Evolutionary conservation across 2,797 vertebrate species (phyloP).

Genomic region (Glyptemys insculpta): DNA sequence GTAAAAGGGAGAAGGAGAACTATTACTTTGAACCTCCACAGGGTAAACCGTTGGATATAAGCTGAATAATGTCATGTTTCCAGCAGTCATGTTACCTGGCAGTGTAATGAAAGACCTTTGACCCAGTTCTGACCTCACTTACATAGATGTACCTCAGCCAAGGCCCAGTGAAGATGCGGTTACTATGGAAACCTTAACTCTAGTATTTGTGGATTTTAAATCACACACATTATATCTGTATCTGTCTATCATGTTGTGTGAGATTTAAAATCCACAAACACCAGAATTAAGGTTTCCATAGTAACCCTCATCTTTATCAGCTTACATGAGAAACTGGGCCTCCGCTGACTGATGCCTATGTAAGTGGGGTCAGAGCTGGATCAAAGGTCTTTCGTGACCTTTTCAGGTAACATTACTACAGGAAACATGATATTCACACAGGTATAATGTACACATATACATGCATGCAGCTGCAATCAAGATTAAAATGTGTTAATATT

Average conservation of each 20-base stretch:
- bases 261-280: background rate
- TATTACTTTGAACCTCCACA: background rate
- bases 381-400: background rate
- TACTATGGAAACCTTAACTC: slow-evolving; percentile 76
- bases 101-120: slow-evolving; percentile 48
- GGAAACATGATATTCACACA: background rate
- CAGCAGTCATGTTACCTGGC: slow-evolving; percentile 37
- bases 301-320: background rate
- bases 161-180: slow-evolving; percentile 65
- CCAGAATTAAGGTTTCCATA: background rate
- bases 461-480: background rate
- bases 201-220: slow-evolving; percentile 51
- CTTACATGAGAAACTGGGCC: background rate
- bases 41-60: background rate
- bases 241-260: background rate
- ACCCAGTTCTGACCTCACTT: slow-evolving; percentile 49
- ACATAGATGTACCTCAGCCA: slow-evolving; percentile 59
- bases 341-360: background rate
- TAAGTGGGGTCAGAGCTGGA: background rate
- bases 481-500: background rate
- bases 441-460: background rate
- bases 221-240: slow-evolving; percentile 16
- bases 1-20: background rate
- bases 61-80: background rate
- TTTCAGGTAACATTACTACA: background rate